Base-by-base conservation (phyloP, 2,888 invertebrate genomes). In the Parnassius smintheus region DNA sequence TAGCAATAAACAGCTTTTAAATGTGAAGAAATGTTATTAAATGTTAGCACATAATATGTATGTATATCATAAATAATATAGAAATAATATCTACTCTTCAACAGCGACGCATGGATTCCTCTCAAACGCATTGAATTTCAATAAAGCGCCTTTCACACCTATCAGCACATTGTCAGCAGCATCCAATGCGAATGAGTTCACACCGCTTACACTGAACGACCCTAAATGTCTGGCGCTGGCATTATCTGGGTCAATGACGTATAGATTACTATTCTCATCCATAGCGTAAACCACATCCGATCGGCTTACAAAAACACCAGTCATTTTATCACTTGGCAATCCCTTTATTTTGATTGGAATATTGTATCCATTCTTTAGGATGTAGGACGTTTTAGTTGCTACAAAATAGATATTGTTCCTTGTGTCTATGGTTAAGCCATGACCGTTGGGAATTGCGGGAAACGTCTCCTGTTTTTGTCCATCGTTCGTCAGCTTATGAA, bases 141-240 rank as follows among this genome's bases (percentile, higher is more conserved):
- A 64, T 44, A 91, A 79, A 0, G 76, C 75, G 11, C 84, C 85
- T 64, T 86, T 87, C 0, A 88, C 72, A 7, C 91, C 91, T 22
- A 91, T 81, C 3, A 88, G 66, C 0, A 91, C 75, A 70, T 91
- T 91, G 69, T 91, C 88, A 11, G 80, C 80, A 0, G 86, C 79
- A 68, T 91, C 91, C 76, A 91, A 75, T 4, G 82, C 91, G 68
- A 91, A 91, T 0, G 88, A 76, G 67, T 91, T 91, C 0, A 91
- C 91, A 7, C 85, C 88, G 2, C 66, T 73, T 0, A 89, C 72
- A 41, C 75, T 78, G 63, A 90, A 89, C 0, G 78, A 73, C 0
- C 91, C 91, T 1, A 91, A 60, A 64, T 71, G 74, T 18, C 67
- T 83, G 0, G 90, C 91, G 65, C 71, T 81, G 0, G 82, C 81